These are phyloP conservation scores for Spongia lamella DNA, from an alignment of 37 sponge, comb jelly and placozoan species.

Conservation along the genomic window DNA sequence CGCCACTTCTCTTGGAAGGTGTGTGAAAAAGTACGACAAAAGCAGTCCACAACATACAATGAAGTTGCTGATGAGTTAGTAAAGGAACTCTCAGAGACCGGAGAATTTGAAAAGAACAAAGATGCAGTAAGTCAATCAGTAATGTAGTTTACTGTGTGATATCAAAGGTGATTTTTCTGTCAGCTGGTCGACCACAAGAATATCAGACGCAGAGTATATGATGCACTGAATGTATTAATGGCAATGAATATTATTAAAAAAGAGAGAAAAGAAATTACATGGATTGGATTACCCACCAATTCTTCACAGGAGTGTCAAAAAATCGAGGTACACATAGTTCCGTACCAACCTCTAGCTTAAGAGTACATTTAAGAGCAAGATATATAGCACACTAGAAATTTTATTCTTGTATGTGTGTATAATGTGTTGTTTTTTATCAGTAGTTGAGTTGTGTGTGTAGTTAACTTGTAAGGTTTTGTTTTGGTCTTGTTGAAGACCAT, in stretches of 20 bases:
- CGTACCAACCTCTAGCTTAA: not conserved
- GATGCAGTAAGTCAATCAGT: not conserved
- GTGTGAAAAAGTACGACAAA: conserved; percentile 95
- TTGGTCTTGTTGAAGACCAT: too few species aligned
- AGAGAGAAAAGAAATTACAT: conserved; percentile 95
- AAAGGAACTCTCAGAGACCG: conserved; percentile 74
- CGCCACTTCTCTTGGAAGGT: conserved; percentile 92
- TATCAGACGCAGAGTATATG: conserved; percentile 91
- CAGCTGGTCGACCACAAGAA: conserved; percentile 94
- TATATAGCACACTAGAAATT: not conserved
- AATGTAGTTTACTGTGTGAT: not conserved
- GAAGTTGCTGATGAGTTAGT: conserved; percentile 99
- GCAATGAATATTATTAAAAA: conserved; percentile 97
- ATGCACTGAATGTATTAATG: conserved; percentile 96
- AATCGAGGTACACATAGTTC: conserved; percentile 74
- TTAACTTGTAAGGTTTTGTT: too few species aligned
- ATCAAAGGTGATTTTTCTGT: not conserved
- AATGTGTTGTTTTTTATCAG: not conserved
- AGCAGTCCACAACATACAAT: conserved; percentile 91
- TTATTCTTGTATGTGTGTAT: not conserved
- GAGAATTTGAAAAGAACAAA: conserved; percentile 27
- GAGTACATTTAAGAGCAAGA: not conserved
- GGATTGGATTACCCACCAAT: conserved; percentile 97
- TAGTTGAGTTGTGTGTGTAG: too few species aligned
- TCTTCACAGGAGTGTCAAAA: conserved; percentile 89